Evolutionary conservation across 2,888 invertebrate genomes (phyloP), one percentile per base, ranked within the genome.

Genomic region (Aporophyla lueneburgensis): DNA sequence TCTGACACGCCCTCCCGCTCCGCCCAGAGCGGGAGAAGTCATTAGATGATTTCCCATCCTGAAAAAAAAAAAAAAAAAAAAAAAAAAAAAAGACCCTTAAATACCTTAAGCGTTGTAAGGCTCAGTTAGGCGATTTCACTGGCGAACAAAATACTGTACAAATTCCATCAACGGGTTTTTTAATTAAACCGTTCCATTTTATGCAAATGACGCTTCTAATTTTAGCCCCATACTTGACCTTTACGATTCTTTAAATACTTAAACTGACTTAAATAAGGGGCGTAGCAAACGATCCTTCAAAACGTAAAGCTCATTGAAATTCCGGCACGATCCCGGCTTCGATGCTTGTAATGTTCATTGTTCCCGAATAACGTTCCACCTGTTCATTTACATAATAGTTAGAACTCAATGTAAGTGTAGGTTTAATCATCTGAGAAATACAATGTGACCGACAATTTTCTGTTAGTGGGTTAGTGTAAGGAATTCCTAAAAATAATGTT

Each of bases 201-300:
- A 83, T 83, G 73, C 16, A 74, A 87, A 86, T 87, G 40, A 43
- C 59, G 24, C 72, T 71, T 68, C 69, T 74, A 65, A 80, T 78
- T 78, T 70, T 66, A 76, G 71, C 54, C 61, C 27, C 65, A 46
- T 61, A 71, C 78, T 81, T 88, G 88, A 87, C 87, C 86, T 88
- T 87, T 86, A 63, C 53, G 66, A 75, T 85, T 85, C 83, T 86
- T 85, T 78, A 83, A 82, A 82, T 85, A 85, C 76, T 84, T 76
- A 70, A 73, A 80, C 72, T 65, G 74, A 66, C 71, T 86, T 81
- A 83, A 81, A 80, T 78, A 81, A 83, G 71, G 65, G 69, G 70
- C 71, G 69, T 71, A 61, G 3, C 51, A 68, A n/a, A 71, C 73
- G 80, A 78, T 81, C 75, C 74, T 79, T 76, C 71, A 81, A 70